These are phyloP conservation scores for Mirounga angustirostris DNA, from an alignment of 2,113 vertebrate genomes.

Conservation along the genomic window DNA sequence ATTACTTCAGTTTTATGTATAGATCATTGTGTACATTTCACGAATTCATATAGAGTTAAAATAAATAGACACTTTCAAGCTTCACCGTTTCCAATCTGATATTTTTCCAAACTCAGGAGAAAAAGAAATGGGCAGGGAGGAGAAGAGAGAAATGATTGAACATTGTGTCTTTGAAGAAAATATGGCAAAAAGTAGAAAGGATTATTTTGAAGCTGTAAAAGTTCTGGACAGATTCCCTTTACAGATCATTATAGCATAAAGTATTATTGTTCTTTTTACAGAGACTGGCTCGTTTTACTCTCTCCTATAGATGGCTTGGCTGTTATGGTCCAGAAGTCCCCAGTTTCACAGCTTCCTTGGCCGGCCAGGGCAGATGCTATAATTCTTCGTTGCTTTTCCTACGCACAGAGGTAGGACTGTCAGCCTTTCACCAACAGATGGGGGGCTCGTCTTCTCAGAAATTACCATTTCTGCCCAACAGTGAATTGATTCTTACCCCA, in stretches of 20 bases:
- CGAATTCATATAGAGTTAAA: slow-evolving; percentile 49
- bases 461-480: not conserved
- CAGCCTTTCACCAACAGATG: slow-evolving; percentile 24
- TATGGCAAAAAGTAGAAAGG: slow-evolving; percentile 27
- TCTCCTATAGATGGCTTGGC: slow-evolving; percentile 29
- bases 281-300: slow-evolving; percentile 51
- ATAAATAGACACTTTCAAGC: slow-evolving; percentile 37
- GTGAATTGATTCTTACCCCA: slow-evolving; percentile 34
- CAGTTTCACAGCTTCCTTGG: slow-evolving; percentile 28
- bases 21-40: slow-evolving; percentile 31
- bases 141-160: not conserved
- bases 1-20: slow-evolving; percentile 45
- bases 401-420: slow-evolving; percentile 40
- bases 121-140: not conserved
- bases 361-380: not conserved
- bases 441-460: not conserved
- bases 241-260: slow-evolving; percentile 64
- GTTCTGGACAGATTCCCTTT: slow-evolving; percentile 69
- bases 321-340: slow-evolving; percentile 40
- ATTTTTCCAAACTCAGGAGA: not conserved
- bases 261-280: slow-evolving; percentile 60
- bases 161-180: slow-evolving; percentile 50
- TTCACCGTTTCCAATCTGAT: slow-evolving; percentile 32
- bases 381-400: not conserved
- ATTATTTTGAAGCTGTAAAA: slow-evolving; percentile 73